A percentile compares a stretch with the other conserved stretches of the same genome.
These are phyloP conservation scores for Bellardia bayeri DNA, from an alignment of 2,888 invertebrate genomes.

Conservation along the genomic window DNA sequence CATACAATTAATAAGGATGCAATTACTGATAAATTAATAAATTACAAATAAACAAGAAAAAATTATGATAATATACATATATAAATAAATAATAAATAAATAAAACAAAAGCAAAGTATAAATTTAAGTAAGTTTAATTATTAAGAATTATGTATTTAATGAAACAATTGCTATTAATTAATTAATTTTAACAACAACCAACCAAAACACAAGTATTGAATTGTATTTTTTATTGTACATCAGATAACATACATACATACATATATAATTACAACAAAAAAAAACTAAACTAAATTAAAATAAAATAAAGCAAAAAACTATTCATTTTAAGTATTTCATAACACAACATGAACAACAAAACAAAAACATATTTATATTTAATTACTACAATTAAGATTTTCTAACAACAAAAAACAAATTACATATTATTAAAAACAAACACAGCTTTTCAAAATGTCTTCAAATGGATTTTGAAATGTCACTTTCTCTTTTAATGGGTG, in stretches of 20 bases:
- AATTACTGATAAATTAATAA: slow-evolving; percentile 63
- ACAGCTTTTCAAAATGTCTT: slow-evolving; percentile 32
- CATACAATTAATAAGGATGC: slow-evolving; percentile 66
- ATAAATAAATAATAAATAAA: slow-evolving; percentile 40
- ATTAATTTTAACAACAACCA: slow-evolving; percentile 50
- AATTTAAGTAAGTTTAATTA: slow-evolving; percentile 68
- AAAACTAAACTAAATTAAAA: slow-evolving; percentile 63
- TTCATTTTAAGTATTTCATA: slow-evolving; percentile 69
- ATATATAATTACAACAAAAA: slow-evolving; percentile 54
- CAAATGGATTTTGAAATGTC: background rate
- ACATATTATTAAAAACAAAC: slow-evolving; percentile 31
- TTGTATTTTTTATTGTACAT: slow-evolving; percentile 72
- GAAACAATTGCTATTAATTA: slow-evolving; percentile 53
- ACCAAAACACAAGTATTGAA: slow-evolving; percentile 65
- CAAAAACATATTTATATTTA: slow-evolving; percentile 49
- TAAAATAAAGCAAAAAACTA: slow-evolving; percentile 53
- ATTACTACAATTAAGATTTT: slow-evolving; percentile 63
- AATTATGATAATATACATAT: slow-evolving; percentile 45
- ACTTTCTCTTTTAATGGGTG: too few species aligned
- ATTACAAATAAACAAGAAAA: slow-evolving; percentile 27
- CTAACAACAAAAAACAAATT: slow-evolving; percentile 49
- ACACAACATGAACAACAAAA: slow-evolving; percentile 59
- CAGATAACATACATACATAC: slow-evolving; percentile 45
- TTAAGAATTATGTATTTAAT: slow-evolving; percentile 66
- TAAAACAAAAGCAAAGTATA: slow-evolving; percentile 57